Percentiles rank a stretch among this genome's conserved stretches.
phyloP scores from a whole-genome alignment of 1,140 invertebrate species.

The Lepidurus apus region DNA sequence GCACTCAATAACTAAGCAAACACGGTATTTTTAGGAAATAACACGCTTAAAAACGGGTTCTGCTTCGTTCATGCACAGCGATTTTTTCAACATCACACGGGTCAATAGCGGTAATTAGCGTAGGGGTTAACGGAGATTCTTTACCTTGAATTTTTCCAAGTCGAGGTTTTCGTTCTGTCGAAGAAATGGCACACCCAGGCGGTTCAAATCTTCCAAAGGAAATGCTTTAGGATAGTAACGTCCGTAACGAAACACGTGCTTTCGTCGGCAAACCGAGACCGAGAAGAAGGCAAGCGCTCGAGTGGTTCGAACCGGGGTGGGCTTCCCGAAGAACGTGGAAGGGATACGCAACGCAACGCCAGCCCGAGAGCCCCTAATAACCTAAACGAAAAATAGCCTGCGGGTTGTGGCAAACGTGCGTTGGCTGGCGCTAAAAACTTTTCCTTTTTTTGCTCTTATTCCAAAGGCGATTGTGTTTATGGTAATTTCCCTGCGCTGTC shows the following conservation, averaged over 20 bases:
- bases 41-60: no score
- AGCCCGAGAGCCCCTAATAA: neutral
- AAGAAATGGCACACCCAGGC: no score
- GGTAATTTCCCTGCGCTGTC: neutral
- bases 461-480: neutral
- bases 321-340: neutral
- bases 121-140: no score
- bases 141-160: no score
- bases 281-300: slow-evolving; percentile 1
- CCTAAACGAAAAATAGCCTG: neutral
- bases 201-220: no score
- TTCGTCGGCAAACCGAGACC: slow-evolving; percentile 16
- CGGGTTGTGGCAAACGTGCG: neutral
- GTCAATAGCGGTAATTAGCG: no score
- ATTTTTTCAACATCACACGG: no score
- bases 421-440: neutral
- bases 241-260: neutral
- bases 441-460: neutral
- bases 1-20: neutral
- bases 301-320: neutral
- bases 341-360: neutral
- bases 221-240: neutral
- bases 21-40: neutral
- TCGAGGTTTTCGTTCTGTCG: no score
- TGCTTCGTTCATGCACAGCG: no score